These are phyloP conservation scores for Limnephilus lunatus DNA, from an alignment of 2,888 invertebrate genomes.

Conservation along the genomic window DNA sequence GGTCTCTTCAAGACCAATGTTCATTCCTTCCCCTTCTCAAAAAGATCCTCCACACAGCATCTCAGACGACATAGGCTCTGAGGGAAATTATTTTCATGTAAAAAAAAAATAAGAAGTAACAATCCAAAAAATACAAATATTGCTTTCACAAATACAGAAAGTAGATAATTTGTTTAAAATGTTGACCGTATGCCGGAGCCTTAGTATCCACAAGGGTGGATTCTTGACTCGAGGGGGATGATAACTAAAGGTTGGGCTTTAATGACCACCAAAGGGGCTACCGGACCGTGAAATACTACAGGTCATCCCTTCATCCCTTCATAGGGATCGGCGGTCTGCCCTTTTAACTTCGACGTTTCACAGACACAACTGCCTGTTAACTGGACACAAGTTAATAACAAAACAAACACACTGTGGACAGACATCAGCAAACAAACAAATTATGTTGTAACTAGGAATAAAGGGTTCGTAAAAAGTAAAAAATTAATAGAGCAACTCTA, in stretches of 20 bases:
- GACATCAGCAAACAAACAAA: background rate
- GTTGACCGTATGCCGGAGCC: background rate
- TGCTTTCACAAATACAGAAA: too few relatives aligned
- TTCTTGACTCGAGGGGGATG: background rate
- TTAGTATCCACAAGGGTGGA: background rate
- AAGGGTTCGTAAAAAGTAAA: background rate
- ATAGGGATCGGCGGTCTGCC: constrained; percentile 27
- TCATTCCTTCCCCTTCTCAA: too few relatives aligned
- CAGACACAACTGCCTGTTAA: background rate
- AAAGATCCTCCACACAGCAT: too few relatives aligned
- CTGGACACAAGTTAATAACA: background rate
- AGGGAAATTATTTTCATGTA: too few relatives aligned
- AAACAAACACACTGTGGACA: background rate
- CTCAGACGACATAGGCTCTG: too few relatives aligned
- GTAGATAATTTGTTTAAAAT: background rate
- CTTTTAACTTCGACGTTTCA: constrained; percentile 27
- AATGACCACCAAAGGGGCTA: constrained; percentile 23
- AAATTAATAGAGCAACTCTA: background rate
- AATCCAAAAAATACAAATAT: too few relatives aligned
- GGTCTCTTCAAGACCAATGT: too few relatives aligned
- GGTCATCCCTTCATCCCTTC: background rate
- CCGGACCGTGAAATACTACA: constrained; percentile 26
- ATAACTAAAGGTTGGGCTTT: constrained; percentile 20
- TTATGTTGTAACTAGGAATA: background rate
- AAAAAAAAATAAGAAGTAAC: too few relatives aligned